Evolutionary conservation across 2,888 invertebrate species (phyloP), one percentile per base, ranked within the genome.

Genomic region (Lissonota sp.): DNA sequence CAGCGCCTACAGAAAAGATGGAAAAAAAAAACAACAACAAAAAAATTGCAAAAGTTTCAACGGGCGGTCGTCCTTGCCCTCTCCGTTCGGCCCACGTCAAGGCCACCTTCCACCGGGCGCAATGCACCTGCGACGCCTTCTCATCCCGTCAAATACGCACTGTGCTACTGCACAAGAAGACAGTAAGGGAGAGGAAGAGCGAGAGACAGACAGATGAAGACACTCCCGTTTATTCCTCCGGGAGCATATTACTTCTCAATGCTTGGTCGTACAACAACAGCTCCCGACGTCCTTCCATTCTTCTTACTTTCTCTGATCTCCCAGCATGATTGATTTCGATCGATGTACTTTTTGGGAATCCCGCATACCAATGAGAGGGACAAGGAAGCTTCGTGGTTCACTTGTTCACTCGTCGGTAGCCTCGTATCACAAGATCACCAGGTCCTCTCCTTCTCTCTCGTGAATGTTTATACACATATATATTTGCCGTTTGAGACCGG

Each of bases 21-120:
- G 75, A 88, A 87, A 82, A 86, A 88, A 86, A 89, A 85, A 86
- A 88, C 88, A 60, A 72, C 44, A 87, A 86, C 89, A 86, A 86
- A 88, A 88, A 80, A 76, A 71, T 57, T 39, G 49, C 49, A 6
- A 51, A 82, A 86, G 86, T 84, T 88, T 84, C 87, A 87, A 86
- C 83, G 86, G 88, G 90, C 89, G 86, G 90, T 91, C 92, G 92
- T 89, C 92, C 92, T 92, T 92, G 92, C 91, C 92, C 91, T 91
- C 91, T 88, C 90, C 86, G 86, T 87, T 86, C 88, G 88, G 87
- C 86, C 88, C 88, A 86, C 91, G 88, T 90, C 92, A 92, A 91
- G 92, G 92, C 90, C 91, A 91, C 86, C 87, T 40, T 46, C 87
- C 90, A 88, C 80, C 87, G 88, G 87, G 91, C 92, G 84, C 91